phyloP scores from a whole-genome alignment of 2,888 invertebrate species.

The Orthonychiurus folsomi region DNA sequence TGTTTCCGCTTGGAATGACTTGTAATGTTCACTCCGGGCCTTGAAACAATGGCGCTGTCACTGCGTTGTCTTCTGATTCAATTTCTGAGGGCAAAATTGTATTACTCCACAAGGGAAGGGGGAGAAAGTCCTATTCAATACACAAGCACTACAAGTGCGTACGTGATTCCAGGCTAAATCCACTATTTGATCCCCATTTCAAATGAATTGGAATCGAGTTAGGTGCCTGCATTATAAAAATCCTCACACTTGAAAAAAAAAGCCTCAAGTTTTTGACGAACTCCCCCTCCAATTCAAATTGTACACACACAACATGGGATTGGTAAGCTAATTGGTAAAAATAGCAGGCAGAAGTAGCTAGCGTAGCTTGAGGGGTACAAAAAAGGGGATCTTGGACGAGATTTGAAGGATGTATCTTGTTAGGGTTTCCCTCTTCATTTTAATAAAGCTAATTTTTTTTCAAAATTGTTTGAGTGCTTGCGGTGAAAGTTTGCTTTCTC shows the following conservation, averaged over 20 bases:
- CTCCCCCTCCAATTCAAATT: too few relatives aligned
- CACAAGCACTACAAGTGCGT: neutral
- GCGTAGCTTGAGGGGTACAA: too few relatives aligned
- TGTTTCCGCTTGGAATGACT: neutral
- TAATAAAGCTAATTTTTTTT: too few relatives aligned
- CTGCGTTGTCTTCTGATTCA: neutral
- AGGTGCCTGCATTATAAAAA: neutral
- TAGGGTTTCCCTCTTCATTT: too few relatives aligned
- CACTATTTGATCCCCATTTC: neutral
- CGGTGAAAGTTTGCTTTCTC: too few relatives aligned
- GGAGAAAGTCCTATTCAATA: too few relatives aligned
- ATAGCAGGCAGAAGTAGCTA: too few relatives aligned
- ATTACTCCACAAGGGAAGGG: neutral
- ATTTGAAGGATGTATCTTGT: too few relatives aligned
- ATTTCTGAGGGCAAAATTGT: neutral
- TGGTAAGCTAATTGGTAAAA: too few relatives aligned
- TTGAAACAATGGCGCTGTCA: neutral
- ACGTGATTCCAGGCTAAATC: neutral
- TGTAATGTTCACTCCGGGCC: neutral
- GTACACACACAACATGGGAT: too few relatives aligned
- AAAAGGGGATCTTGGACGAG: too few relatives aligned
- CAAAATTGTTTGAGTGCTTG: too few relatives aligned
- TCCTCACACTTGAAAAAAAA: neutral
- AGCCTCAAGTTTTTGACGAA: neutral
- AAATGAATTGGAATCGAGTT: neutral